Conservation (phyloP, 1,140 invertebrate genomes). For the Drosophila virilis region DNA sequence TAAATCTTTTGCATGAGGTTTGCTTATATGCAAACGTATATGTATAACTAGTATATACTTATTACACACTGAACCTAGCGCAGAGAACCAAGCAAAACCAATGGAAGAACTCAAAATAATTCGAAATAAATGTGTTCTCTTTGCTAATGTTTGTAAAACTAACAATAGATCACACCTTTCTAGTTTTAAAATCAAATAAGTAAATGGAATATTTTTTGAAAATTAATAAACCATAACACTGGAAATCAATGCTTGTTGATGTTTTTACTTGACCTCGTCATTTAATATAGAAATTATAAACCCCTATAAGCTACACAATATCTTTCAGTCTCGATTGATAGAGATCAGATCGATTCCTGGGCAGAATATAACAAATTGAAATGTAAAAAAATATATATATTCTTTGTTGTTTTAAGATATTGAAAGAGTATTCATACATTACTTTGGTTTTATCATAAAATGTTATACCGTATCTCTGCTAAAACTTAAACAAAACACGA, state of each 20-base stretch:
- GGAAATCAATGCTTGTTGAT: neutral
- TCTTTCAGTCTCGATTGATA: too few species aligned
- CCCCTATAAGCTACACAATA: too few species aligned
- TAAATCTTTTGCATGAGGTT: slow-evolving; percentile 42
- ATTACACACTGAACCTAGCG: slow-evolving; percentile 14
- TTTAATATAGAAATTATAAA: too few species aligned
- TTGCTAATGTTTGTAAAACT: slow-evolving; percentile 27
- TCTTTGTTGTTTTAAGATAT: too few species aligned
- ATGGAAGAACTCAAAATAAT: slow-evolving; percentile 8
- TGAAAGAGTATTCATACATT: too few species aligned
- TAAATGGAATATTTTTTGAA: slow-evolving; percentile 30
- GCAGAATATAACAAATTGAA: too few species aligned
- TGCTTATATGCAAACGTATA: slow-evolving; percentile 21
- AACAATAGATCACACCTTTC: slow-evolving; percentile 16
- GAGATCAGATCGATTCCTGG: too few species aligned
- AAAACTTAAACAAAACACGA: too few species aligned
- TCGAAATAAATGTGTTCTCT: slow-evolving; percentile 32
- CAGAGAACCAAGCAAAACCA: slow-evolving; percentile 21
- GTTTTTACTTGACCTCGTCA: neutral
- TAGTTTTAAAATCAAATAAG: slow-evolving; percentile 31
- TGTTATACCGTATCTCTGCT: too few species aligned
- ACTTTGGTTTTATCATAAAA: too few species aligned
- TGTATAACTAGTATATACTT: slow-evolving; percentile 12
- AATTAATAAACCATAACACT: slow-evolving; percentile 21
- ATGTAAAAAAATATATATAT: too few species aligned